Conservation (phyloP, 2,797 vertebrate species). For the Picus viridis region DNA sequence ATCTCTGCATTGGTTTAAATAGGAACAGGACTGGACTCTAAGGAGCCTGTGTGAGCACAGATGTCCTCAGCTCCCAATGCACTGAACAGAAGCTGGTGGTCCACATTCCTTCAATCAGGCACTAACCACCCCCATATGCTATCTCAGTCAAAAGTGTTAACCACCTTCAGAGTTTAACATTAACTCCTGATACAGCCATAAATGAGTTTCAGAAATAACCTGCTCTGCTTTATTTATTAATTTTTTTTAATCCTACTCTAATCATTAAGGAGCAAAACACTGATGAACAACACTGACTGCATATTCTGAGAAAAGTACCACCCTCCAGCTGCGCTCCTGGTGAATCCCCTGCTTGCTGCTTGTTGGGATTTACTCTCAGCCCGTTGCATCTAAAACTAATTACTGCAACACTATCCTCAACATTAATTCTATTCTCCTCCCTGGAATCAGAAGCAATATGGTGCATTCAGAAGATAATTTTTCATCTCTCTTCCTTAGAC, state of each 20-base stretch:
- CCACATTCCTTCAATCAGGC: neutral
- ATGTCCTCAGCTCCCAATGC: neutral
- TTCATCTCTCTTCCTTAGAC: conserved; percentile 41
- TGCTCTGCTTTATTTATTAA: neutral
- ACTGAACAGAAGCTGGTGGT: conserved; percentile 7
- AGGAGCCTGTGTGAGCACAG: conserved; percentile 1
- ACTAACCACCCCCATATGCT: neutral
- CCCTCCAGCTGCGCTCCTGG: conserved; percentile 57
- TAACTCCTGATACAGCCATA: conserved; percentile 14
- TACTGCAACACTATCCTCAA: conserved; percentile 30
- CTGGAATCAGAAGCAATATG: conserved; percentile 18
- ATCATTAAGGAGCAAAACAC: conserved; percentile 52
- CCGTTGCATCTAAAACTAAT: conserved; percentile 43
- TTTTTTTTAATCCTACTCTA: conserved; percentile 3
- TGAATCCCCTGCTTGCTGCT: conserved; percentile 54
- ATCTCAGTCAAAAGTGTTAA: conserved; percentile 16
- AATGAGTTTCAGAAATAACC: conserved; percentile 17
- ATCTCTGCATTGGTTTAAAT: neutral
- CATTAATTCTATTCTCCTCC: conserved; percentile 50
- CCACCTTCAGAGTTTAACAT: conserved; percentile 18
- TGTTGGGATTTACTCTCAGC: conserved; percentile 57
- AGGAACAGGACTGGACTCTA: neutral
- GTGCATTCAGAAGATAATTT: conserved; percentile 39
- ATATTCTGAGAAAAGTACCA: conserved; percentile 11
- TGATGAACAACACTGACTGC: conserved; percentile 50